Conservation (phyloP, 2,113 vertebrate species). For the Tamias sibiricus region DNA sequence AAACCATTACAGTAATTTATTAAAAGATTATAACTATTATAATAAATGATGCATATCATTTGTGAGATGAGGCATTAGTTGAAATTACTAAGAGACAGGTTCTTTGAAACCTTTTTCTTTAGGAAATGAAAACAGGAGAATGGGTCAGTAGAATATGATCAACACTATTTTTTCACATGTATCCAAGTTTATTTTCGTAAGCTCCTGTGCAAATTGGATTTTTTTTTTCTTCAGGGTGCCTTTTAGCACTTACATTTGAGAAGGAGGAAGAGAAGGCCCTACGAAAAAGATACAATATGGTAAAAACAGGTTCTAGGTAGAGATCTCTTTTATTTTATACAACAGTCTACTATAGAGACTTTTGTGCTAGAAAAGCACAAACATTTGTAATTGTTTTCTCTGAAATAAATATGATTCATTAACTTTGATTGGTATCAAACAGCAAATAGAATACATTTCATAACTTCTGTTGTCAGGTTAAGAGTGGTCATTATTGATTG, state of each 20-base stretch:
- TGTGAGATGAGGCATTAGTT: neutral
- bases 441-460: constrained; percentile 41
- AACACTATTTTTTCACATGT: neutral
- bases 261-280: neutral
- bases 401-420: constrained; percentile 61
- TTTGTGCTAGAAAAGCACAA: neutral
- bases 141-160: neutral
- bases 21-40: neutral
- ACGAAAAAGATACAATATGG: neutral
- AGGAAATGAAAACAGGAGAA: neutral
- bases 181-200: neutral
- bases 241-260: neutral
- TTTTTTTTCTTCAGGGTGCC: neutral
- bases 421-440: constrained; percentile 42
- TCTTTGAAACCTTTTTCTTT: neutral
- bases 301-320: neutral
- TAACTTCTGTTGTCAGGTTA: constrained; percentile 25
- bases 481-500: constrained; percentile 58
- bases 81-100: neutral
- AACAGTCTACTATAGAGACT: neutral
- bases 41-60: constrained; percentile 1
- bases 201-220: neutral
- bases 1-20: neutral
- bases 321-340: neutral
- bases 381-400: constrained; percentile 11